Percentiles rank a stretch among this genome's conserved stretches.
Conservation (phyloP, 1,140 invertebrate species). For the Pseudomyrmex dendroicus region DNA sequence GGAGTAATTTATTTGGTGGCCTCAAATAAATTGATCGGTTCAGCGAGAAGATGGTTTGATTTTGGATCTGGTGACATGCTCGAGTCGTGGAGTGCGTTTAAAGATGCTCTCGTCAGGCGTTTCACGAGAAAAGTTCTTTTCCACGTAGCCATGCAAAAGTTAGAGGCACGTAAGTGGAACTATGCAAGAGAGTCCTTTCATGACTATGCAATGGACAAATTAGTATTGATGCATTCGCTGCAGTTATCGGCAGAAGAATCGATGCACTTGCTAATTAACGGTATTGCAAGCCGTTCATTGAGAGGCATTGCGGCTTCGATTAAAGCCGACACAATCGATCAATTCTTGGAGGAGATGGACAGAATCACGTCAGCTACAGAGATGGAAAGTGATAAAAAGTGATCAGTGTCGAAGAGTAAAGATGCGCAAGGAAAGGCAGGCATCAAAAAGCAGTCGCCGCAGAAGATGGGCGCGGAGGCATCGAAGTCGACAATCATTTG, state of each 20-base stretch:
- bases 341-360: background rate
- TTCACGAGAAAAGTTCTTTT: background rate
- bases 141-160: background rate
- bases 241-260: background rate
- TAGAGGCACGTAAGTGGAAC: background rate
- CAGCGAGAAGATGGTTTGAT: background rate
- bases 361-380: background rate
- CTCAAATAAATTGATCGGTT: background rate
- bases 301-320: background rate
- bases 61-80: background rate
- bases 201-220: background rate
- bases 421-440: accelerated
- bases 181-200: background rate
- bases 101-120: background rate
- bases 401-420: background rate
- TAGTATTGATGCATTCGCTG: background rate
- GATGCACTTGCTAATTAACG: background rate
- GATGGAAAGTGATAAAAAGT: too few species aligned
- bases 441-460: too few species aligned
- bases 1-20: background rate
- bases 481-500: too few species aligned
- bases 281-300: background rate
- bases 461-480: too few species aligned
- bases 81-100: background rate
- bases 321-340: background rate